Evolutionary conservation across 2,888 invertebrate species (phyloP).

Genomic region (Eilema sororculum): DNA sequence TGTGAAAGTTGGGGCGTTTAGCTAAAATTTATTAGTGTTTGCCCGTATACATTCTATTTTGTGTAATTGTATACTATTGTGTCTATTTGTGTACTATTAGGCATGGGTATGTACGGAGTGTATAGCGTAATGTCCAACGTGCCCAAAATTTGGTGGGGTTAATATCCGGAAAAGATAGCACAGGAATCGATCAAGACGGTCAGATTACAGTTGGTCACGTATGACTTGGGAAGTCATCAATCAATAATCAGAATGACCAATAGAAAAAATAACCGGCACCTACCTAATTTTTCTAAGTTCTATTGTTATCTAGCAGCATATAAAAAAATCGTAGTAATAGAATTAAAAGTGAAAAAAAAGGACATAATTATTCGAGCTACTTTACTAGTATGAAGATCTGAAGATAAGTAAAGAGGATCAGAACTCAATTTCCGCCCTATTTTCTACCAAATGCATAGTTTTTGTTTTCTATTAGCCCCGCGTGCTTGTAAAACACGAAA

Average conservation of each 20-base stretch:
- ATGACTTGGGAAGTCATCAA: slow-evolving; percentile 22
- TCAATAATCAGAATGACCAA: slow-evolving; percentile 20
- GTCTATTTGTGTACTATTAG: neutral
- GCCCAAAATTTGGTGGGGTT: neutral
- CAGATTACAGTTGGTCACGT: slow-evolving; percentile 22
- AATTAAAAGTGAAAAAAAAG: no score
- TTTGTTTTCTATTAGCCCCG: slow-evolving; percentile 73
- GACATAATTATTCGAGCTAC: neutral
- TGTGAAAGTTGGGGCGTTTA: slow-evolving; percentile 38
- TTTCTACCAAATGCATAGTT: slow-evolving; percentile 60
- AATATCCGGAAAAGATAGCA: slow-evolving; percentile 9
- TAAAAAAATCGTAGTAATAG: neutral
- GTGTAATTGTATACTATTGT: neutral
- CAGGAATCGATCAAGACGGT: slow-evolving; percentile 14
- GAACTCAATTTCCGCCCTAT: slow-evolving; percentile 70
- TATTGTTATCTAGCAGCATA: neutral
- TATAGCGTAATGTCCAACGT: neutral
- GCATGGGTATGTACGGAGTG: neutral
- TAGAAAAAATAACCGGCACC: slow-evolving; percentile 6
- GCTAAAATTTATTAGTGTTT: slow-evolving; percentile 34
- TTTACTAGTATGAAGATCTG: slow-evolving; percentile 25
- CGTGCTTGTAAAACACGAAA: slow-evolving; percentile 73
- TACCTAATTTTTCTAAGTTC: slow-evolving; percentile 1
- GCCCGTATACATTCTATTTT: slow-evolving; percentile 35
- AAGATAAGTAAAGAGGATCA: slow-evolving; percentile 56